Evolutionary conservation across 1,140 invertebrate species (phyloP).

Genomic region (Chlorops oryzae): DNA sequence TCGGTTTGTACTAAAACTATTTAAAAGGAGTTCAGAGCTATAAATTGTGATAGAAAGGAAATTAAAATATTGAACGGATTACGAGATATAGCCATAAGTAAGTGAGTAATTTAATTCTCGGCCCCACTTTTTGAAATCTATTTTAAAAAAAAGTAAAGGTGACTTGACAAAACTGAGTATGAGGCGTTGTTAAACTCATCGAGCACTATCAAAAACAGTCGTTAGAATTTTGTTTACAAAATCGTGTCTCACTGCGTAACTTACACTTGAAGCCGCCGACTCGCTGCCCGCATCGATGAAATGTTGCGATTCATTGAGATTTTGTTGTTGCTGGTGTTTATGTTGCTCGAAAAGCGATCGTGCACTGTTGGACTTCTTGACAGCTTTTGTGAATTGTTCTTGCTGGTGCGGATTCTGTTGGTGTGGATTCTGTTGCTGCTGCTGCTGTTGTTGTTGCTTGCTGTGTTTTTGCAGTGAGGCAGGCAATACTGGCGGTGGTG

Average conservation of each 20-base stretch:
- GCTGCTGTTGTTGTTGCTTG: slow-evolving; percentile 3
- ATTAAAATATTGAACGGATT: too few species aligned
- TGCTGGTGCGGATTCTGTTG: slow-evolving; percentile 1
- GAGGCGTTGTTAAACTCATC: too few species aligned
- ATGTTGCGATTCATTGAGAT: slow-evolving; percentile 45
- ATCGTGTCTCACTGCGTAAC: slow-evolving; percentile 17
- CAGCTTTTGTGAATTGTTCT: slow-evolving; percentile 6
- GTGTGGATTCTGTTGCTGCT: background rate
- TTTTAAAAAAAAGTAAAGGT: background rate
- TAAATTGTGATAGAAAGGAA: too few species aligned
- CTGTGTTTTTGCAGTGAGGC: background rate
- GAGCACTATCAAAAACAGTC: too few species aligned
- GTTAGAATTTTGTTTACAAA: too few species aligned
- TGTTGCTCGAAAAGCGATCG: slow-evolving; percentile 38
- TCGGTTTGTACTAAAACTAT: too few species aligned
- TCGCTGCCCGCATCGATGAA: slow-evolving; percentile 46
- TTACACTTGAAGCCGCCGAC: slow-evolving; percentile 45
- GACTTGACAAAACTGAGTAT: too few species aligned
- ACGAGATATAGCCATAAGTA: too few species aligned
- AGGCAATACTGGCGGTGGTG: slow-evolving; percentile 16
- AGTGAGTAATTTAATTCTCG: too few species aligned
- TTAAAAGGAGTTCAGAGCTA: too few species aligned
- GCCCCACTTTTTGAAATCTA: too few species aligned
- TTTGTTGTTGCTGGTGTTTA: slow-evolving; percentile 27
- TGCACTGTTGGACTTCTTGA: slow-evolving; percentile 37